Evolutionary conservation across 2,113 vertebrate genomes (phyloP).

Genomic region (Tyrannus savana): DNA sequence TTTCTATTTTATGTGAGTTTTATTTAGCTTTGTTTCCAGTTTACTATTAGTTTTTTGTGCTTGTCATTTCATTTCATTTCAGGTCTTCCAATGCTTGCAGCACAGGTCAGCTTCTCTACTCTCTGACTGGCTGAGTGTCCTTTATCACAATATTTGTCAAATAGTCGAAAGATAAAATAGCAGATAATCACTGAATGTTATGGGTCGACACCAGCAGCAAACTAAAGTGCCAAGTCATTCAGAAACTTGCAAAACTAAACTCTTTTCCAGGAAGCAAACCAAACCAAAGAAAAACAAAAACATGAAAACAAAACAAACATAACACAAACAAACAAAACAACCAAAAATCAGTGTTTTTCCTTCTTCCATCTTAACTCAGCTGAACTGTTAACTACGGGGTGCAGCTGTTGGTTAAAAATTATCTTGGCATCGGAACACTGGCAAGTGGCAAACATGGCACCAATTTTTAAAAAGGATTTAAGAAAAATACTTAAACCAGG

Average conservation of each 20-base stretch:
- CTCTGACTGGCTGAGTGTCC: not conserved
- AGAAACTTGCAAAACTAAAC: constrained; percentile 10
- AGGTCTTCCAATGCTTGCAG: not conserved
- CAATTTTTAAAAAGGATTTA: not conserved
- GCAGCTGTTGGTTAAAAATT: not conserved
- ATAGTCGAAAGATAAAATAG: not conserved
- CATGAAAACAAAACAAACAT: not conserved
- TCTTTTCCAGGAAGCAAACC: not conserved
- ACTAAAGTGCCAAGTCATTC: constrained; percentile 20
- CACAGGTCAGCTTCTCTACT: not conserved
- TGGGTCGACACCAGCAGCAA: not conserved
- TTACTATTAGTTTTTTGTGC: not conserved
- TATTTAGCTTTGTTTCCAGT: not conserved
- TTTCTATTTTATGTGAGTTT: not conserved
- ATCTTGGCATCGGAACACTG: constrained; percentile 26
- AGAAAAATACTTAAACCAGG: constrained; percentile 9
- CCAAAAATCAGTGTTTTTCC: not conserved
- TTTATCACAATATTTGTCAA: constrained; percentile 17
- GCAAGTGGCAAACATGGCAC: constrained; percentile 11
- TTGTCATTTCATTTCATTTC: not conserved
- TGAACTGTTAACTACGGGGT: not conserved
- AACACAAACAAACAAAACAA: not conserved
- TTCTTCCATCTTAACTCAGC: not conserved
- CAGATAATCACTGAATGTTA: constrained; percentile 48
- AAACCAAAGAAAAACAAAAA: not conserved